phyloP scores from a whole-genome alignment of 2,888 invertebrate species.

The Harpagoxenus sublaevis region DNA sequence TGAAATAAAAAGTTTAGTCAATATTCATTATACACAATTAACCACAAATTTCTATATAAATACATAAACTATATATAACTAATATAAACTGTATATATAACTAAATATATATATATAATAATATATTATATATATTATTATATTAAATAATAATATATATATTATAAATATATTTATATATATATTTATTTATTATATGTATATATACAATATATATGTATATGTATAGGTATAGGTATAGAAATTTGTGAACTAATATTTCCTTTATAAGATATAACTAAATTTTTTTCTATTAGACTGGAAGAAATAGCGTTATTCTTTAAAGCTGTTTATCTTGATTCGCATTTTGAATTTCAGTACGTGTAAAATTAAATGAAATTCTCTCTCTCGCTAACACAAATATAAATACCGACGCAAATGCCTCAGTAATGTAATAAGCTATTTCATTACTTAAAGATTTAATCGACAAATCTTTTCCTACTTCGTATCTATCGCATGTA shows the following conservation, averaged over 20 bases:
- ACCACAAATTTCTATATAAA: background rate
- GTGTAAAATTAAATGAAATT: background rate
- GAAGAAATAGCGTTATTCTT: background rate
- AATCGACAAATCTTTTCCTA: background rate
- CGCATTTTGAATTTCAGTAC: background rate
- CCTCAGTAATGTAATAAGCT: background rate
- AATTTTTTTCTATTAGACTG: background rate
- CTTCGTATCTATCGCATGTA: background rate
- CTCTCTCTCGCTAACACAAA: background rate
- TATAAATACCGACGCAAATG: background rate
- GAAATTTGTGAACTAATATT: background rate
- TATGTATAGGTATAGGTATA: too few relatives aligned
- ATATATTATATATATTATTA: too few relatives aligned
- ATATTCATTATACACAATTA: background rate
- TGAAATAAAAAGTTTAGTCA: background rate
- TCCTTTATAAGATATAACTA: background rate
- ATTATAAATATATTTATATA: too few relatives aligned
- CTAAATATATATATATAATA: too few relatives aligned
- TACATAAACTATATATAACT: too few relatives aligned
- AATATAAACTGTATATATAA: too few relatives aligned
- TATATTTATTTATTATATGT: too few relatives aligned
- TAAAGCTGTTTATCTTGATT: background rate
- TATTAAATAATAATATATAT: too few relatives aligned
- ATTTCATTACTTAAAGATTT: conserved; percentile 5
- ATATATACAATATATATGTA: background rate